Evolutionary conservation across 2,888 invertebrate species (phyloP).

Genomic region (Dynastes tityus): DNA sequence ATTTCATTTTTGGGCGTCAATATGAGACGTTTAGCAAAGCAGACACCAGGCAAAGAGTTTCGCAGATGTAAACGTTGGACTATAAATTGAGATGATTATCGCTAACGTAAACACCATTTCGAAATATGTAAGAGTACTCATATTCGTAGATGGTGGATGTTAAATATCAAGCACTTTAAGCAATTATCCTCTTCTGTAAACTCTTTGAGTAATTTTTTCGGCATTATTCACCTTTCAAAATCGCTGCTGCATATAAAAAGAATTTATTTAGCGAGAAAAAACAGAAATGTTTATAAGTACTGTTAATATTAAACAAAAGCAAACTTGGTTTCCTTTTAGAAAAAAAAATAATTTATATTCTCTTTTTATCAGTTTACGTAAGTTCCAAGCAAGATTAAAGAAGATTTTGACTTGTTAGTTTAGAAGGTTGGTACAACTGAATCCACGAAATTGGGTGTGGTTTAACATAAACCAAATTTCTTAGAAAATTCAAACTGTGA

Average conservation of each 20-base stretch:
- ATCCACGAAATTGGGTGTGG: too few species aligned
- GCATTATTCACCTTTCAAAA: neutral
- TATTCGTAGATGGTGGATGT: neutral
- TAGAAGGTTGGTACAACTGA: too few species aligned
- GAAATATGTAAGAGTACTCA: neutral
- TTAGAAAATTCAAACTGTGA: too few species aligned
- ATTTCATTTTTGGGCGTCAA: constrained; percentile 30
- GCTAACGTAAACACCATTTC: neutral
- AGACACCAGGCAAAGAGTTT: neutral
- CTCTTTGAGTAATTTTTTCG: constrained; percentile 14
- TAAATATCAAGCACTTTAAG: constrained; percentile 16
- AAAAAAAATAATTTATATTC: too few species aligned
- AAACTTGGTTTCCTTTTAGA: neutral
- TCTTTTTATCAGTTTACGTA: neutral
- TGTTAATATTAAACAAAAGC: neutral
- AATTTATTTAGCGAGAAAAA: neutral
- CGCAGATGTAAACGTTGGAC: constrained; percentile 6
- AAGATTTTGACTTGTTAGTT: too few species aligned
- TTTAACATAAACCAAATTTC: too few species aligned
- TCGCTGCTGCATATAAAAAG: neutral
- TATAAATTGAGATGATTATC: constrained; percentile 21
- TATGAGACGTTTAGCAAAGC: constrained; percentile 1
- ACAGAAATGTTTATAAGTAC: constrained; percentile 18
- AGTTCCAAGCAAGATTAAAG: neutral
- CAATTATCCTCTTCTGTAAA: neutral